Percentiles rank a stretch among this genome's conserved stretches.
These are phyloP conservation scores for Eurystomus gularis DNA, from an alignment of 2,113 vertebrate genomes.

Conservation along the genomic window DNA sequence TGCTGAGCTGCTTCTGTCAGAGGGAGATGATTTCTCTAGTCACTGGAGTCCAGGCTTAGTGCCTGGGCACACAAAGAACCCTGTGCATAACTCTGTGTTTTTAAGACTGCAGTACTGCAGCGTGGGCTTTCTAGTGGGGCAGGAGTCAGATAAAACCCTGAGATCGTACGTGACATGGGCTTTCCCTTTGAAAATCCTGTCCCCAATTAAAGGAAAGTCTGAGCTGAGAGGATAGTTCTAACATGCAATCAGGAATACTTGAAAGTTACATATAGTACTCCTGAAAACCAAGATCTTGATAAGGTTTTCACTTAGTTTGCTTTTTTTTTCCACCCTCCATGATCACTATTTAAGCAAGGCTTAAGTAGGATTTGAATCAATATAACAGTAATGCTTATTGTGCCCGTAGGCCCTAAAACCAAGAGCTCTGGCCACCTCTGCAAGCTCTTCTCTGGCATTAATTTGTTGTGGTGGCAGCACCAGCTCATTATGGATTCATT, in stretches of 20 bases:
- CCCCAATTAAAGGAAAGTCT: neutral
- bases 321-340: neutral
- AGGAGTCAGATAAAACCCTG: neutral
- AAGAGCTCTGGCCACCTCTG: neutral
- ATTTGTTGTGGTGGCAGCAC: neutral
- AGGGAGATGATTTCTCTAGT: neutral
- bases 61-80: too few species aligned
- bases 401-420: neutral
- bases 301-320: neutral
- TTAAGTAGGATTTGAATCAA: neutral
- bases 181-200: neutral
- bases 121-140: neutral
- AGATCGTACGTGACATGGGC: neutral
- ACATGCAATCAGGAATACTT: neutral
- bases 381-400: neutral
- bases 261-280: neutral
- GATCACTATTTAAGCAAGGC: neutral
- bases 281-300: neutral
- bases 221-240: neutral
- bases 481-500: conserved; percentile 15
- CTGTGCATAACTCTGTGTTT: neutral
- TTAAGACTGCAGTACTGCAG: neutral
- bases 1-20: neutral
- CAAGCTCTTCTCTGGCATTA: neutral
- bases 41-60: neutral